These are phyloP conservation scores for Acanthurus leucopareius DNA, from an alignment of 2,797 vertebrate species.

Conservation along the genomic window DNA sequence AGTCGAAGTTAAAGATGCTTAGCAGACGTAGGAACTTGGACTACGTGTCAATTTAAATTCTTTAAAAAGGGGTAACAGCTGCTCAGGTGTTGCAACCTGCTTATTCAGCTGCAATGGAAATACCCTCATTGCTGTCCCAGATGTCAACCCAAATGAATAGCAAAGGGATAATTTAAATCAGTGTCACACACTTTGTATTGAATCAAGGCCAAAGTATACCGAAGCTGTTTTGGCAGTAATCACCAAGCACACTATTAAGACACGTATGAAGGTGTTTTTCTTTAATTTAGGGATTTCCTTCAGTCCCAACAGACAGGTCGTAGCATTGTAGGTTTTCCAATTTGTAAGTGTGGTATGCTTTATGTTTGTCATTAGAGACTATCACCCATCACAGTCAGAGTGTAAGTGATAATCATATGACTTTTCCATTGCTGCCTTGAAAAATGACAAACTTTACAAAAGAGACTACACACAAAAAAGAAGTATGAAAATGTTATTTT, in stretches of 20 bases:
- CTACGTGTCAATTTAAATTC: constrained; percentile 71
- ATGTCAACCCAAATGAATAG: constrained; percentile 43
- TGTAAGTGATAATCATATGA: neutral
- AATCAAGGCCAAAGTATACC: constrained; percentile 39
- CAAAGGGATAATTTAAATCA: constrained; percentile 35
- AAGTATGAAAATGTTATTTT: neutral
- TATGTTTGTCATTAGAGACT: constrained; percentile 18
- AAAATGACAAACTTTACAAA: neutral
- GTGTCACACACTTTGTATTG: constrained; percentile 45
- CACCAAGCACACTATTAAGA: constrained; percentile 54
- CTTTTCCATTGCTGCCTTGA: neutral
- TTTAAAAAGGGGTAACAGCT: constrained; percentile 68
- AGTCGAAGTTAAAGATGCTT: constrained; percentile 55
- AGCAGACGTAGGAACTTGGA: constrained; percentile 49
- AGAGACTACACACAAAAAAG: neutral
- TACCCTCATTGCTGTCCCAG: constrained; percentile 29
- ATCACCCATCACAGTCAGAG: constrained; percentile 8
- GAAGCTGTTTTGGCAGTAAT: constrained; percentile 56
- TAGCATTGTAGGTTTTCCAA: constrained; percentile 47
- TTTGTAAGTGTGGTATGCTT: constrained; percentile 43
- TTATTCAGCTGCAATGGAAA: constrained; percentile 54
- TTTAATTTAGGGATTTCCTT: constrained; percentile 65
- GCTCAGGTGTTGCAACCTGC: constrained; percentile 58
- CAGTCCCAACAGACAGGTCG: constrained; percentile 27
- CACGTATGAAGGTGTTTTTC: constrained; percentile 55